phyloP scores from a whole-genome alignment of 1,140 invertebrate genomes.

The Rhagoletis zephyria region DNA sequence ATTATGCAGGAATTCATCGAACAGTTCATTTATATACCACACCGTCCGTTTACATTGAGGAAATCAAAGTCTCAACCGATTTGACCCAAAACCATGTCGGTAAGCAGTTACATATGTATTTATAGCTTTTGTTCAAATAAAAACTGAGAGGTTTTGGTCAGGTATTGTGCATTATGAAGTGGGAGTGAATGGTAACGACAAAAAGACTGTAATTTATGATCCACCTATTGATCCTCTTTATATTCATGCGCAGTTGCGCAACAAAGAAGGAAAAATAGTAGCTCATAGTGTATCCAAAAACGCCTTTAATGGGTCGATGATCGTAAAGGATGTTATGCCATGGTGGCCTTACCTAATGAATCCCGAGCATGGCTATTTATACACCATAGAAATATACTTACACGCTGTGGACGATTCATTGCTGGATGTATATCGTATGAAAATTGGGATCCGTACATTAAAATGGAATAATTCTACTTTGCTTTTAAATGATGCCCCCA shows the following conservation, averaged over 20 bases:
- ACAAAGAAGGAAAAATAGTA: conserved; percentile 59
- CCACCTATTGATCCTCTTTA: conserved; percentile 26
- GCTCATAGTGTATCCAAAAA: conserved; percentile 59
- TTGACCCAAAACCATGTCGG: conserved; percentile 66
- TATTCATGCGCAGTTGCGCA: conserved; percentile 59
- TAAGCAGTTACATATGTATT: conserved; percentile 2
- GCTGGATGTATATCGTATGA: conserved; percentile 85
- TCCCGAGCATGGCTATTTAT: conserved; percentile 84
- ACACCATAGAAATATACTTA: conserved; percentile 76
- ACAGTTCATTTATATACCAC: conserved; percentile 91
- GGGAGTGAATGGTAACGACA: conserved; percentile 52
- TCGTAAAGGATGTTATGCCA: conserved; percentile 81
- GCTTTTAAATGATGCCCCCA: conserved; percentile 86
- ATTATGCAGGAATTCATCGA: conserved; percentile 96
- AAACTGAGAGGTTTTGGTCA: conserved; percentile 54
- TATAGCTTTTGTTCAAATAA: not conserved
- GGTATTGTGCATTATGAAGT: conserved; percentile 72
- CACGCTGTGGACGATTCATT: conserved; percentile 66
- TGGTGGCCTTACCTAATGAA: conserved; percentile 96
- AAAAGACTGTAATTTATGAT: conserved; percentile 9
- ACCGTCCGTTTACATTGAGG: conserved; percentile 85
- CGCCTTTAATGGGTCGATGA: conserved; percentile 74
- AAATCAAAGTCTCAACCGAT: conserved; percentile 85
- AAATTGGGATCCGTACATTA: conserved; percentile 89
- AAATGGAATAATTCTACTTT: conserved; percentile 83